Evolutionary conservation across 30 jellyfish, hydroid and myxozoan species (phyloP).

Genomic region (Aurelia sp.): DNA sequence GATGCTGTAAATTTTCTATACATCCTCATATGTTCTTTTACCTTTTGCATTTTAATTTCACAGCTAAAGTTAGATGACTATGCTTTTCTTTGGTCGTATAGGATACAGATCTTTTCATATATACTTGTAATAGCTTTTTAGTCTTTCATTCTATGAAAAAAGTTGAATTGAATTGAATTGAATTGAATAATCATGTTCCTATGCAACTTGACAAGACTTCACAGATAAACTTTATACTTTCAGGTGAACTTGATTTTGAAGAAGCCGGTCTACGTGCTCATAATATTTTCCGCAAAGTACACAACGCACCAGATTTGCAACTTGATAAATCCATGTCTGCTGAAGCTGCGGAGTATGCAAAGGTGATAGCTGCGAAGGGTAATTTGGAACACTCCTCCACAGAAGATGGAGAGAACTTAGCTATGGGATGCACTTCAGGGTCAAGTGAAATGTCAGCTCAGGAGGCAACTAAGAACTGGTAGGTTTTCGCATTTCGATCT

Average conservation of each 20-base stretch:
- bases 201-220: too few relatives aligned
- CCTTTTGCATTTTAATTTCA: too few relatives aligned
- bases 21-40: too few relatives aligned
- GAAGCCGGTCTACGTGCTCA: constrained; percentile 93
- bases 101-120: too few relatives aligned
- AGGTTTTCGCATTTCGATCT: neutral
- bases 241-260: constrained; percentile 53
- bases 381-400: constrained; percentile 58
- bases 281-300: constrained; percentile 87
- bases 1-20: too few relatives aligned
- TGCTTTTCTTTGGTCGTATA: too few relatives aligned
- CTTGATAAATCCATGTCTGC: constrained; percentile 76
- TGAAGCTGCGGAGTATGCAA: constrained; percentile 93
- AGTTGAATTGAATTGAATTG: too few relatives aligned
- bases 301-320: constrained; percentile 73
- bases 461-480: constrained; percentile 92
- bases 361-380: constrained; percentile 72
- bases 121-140: too few relatives aligned
- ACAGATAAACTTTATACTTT: neutral
- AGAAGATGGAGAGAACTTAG: constrained; percentile 94
- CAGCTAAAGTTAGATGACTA: too few relatives aligned
- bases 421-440: constrained; percentile 84
- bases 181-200: too few relatives aligned
- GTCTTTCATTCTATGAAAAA: too few relatives aligned
- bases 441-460: constrained; percentile 81